Base-by-base conservation (phyloP, 2,113 vertebrate species). In the Cyanistes caeruleus region DNA sequence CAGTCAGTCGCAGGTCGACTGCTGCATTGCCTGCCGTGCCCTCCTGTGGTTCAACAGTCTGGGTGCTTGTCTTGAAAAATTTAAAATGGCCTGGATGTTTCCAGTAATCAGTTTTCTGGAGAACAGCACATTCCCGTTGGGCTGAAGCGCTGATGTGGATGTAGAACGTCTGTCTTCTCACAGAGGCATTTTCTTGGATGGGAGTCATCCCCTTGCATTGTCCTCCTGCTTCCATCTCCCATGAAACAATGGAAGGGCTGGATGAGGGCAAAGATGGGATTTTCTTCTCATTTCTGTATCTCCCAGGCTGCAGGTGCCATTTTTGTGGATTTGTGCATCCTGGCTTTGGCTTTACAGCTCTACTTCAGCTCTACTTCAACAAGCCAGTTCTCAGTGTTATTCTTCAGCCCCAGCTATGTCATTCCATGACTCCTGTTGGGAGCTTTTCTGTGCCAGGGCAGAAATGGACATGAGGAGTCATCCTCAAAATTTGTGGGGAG, bases 121-220 rank as follows among this genome's bases (percentile, higher is more conserved):
- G 91, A 76, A 92, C 96, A 91, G 80, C 56, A 7, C 84, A 84
- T 96, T 95, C 89, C 60, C 5, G 4, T 81, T 92, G 83, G 79
- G 70, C 51, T 19, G 44, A 76, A 69, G 82, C 41, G 12, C 70
- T 96, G 84, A 39, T 2, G 8, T 11, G 56, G 63, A 23, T 78
- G 59, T 62, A 10, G 73, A 70, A 59, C 0, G 80, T 95, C 83
- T 62, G 79, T 93, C 95, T 95, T 90, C 80, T 86, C 63, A 62
- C 33, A 13, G 3, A 72, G 94, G 87, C 92, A 70, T 92, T 97
- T 96, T 95, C 91, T 96, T 97, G 94, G 94, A 95, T 88, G 79
- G 83, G 75, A 95, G 23, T 95, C 82, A 94, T 93, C 90, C 63
- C 94, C 90, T 95, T 97, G 88, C 7, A 0, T 51, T 76, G 76